These are phyloP conservation scores for Pangasius mekongensis DNA, from an alignment of 2,797 vertebrate species.

Conservation along the genomic window DNA sequence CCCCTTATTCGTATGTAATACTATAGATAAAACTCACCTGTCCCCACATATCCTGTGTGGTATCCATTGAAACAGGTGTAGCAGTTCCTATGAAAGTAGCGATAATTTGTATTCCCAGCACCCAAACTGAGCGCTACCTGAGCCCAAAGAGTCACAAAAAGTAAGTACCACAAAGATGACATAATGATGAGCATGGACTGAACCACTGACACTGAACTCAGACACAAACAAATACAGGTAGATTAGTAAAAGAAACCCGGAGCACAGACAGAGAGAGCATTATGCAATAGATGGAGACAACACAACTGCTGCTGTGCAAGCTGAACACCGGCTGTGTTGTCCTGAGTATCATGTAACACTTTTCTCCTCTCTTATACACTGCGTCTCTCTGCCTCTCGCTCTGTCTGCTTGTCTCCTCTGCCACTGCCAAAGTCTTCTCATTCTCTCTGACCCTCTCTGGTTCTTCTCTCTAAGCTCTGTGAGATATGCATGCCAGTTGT, in stretches of 20 bases:
- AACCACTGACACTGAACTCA: constrained; percentile 30
- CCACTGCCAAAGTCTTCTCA: constrained; percentile 19
- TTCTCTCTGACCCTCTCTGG: constrained; percentile 24
- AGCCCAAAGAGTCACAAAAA: constrained; percentile 53
- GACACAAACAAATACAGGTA: constrained; percentile 28
- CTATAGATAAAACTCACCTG: constrained; percentile 69
- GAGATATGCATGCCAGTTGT: constrained; percentile 57
- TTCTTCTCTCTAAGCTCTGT: constrained; percentile 44
- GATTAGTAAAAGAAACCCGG: constrained; percentile 32
- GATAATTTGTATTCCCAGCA: constrained; percentile 63
- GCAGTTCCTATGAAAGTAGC: constrained; percentile 77
- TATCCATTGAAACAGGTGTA: constrained; percentile 74
- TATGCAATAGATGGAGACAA: constrained; percentile 41
- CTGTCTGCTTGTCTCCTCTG: constrained; percentile 16
- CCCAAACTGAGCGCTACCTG: constrained; percentile 59
- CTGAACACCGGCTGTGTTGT: constrained; percentile 44
- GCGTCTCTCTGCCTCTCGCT: constrained; percentile 12
- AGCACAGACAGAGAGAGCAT: constrained; percentile 45
- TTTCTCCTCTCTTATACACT: constrained; percentile 17
- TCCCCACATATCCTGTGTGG: constrained; percentile 53
- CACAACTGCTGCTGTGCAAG: constrained; percentile 49
- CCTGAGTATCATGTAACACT: constrained; percentile 43
- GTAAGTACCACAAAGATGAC: constrained; percentile 31
- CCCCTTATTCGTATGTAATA: not conserved
- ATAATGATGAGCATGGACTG: constrained; percentile 30